Evolutionary conservation across 2,888 invertebrate species (phyloP).

Genomic region (Acanthosoma haemorrhoidale): DNA sequence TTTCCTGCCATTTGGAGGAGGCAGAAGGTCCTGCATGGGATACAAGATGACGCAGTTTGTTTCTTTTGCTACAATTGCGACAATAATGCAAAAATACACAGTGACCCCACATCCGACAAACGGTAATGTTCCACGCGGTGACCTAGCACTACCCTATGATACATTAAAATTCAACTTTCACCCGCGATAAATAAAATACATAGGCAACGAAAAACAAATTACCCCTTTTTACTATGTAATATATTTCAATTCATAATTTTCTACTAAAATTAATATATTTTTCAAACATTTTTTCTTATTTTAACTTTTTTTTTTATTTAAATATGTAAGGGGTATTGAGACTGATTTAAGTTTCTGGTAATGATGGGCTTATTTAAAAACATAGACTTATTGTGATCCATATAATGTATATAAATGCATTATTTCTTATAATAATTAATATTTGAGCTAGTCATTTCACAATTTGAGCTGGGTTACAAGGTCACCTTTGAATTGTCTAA

Average conservation of each 20-base stretch:
- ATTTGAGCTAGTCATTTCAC: slow-evolving; percentile 14
- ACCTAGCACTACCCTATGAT: slow-evolving; percentile 52
- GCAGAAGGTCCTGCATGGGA: slow-evolving; percentile 62
- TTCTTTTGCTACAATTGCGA: slow-evolving; percentile 53
- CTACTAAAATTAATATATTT: background rate
- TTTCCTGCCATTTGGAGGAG: slow-evolving; percentile 63
- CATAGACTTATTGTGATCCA: background rate
- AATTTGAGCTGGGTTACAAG: background rate
- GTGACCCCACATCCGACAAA: slow-evolving; percentile 48
- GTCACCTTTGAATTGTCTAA: background rate
- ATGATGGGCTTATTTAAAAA: background rate
- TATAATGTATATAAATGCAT: slow-evolving; percentile 8
- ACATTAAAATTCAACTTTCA: slow-evolving; percentile 51
- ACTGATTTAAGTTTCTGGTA: slow-evolving; percentile 21
- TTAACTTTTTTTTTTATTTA: background rate
- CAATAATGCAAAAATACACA: slow-evolving; percentile 53
- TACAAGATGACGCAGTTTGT: slow-evolving; percentile 60
- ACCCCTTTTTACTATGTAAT: slow-evolving; percentile 16
- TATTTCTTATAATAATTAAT: background rate
- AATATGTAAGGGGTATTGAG: slow-evolving; percentile 24
- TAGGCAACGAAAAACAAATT: background rate
- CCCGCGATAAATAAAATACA: slow-evolving; percentile 29
- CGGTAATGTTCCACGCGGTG: slow-evolving; percentile 52
- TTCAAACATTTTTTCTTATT: background rate
- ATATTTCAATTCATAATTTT: background rate